Evolutionary conservation across 2,888 invertebrate species (phyloP), one percentile per base, ranked within the genome.

Genomic region (Brachyptera risi): DNA sequence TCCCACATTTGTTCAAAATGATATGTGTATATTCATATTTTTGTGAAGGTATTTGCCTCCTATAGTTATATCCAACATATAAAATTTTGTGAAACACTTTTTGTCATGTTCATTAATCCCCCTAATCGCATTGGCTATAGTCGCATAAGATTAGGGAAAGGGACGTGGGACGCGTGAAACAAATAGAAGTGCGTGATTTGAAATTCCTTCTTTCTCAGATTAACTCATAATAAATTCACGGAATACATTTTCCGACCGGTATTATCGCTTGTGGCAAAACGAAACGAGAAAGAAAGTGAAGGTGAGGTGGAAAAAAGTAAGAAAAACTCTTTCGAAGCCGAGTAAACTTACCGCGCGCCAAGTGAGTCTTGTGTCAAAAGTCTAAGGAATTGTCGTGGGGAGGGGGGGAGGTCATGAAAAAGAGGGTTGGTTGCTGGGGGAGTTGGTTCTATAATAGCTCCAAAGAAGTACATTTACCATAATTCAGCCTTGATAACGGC

Each of bases 231-330:
- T 54, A 56, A 56, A 50, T 60, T 44, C 56, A 44, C 54, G 27
- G 54, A 60, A 60, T 56, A 60, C 38, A 60, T 60, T 56, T 56
- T 21, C 56, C 19, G 23, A 44, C n/a, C 21, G 19, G 47, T 47
- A 56, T 56, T 56, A 56, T 60, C 56, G 60, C 60, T 60, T 44
- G 56, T 59, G 42, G 54, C 50, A 17, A 26, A 54, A 50, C 31
- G 27, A 59, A 40, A 44, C 5, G 17, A 27, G 35, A 49, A 54
- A 35, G 21, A 27, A 56, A 24, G 38, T 24, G 19, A 40, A n/a
- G 40, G 15, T 17, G 31, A 38, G 15, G 40, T n/a, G 27, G 31
- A 21, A 24, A 35, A 35, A 23, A 21, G 31, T 17, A 54, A 54
- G 37, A 21, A 54, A 54, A 37, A n/a, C n/a, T n/a, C n/a, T n/a